Evolutionary conservation across 1,140 invertebrate species (phyloP).

Genomic region (Globodera ellingtonae): DNA sequence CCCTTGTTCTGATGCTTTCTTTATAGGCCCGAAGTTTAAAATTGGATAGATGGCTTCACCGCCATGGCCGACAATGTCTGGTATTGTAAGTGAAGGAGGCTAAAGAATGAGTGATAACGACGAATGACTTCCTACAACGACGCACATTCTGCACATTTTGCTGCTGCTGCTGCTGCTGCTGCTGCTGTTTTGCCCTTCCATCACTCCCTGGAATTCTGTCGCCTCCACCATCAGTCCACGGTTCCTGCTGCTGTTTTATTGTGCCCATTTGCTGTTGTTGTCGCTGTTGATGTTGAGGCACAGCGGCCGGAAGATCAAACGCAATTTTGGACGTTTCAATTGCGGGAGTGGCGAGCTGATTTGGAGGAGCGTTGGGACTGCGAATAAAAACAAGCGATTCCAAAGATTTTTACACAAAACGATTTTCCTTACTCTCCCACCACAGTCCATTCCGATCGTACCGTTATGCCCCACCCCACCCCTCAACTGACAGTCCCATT

Average conservation of each 20-base stretch:
- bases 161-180: not conserved
- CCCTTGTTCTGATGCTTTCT: too few relatives aligned
- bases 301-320: slow-evolving; percentile 11
- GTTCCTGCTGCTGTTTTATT: not conserved
- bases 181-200: not conserved
- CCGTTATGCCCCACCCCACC: too few relatives aligned
- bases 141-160: not conserved
- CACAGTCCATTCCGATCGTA: too few relatives aligned
- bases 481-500: too few relatives aligned
- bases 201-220: not conserved
- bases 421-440: too few relatives aligned
- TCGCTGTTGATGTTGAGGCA: slow-evolving; percentile 3
- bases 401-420: too few relatives aligned
- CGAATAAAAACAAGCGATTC: not conserved
- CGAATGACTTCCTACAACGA: not conserved
- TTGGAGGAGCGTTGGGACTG: slow-evolving; percentile 1
- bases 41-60: too few relatives aligned
- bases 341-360: not conserved
- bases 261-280: slow-evolving; percentile 5
- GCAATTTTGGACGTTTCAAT: slow-evolving; percentile 14
- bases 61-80: too few relatives aligned
- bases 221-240: not conserved
- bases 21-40: too few relatives aligned
- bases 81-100: too few relatives aligned
- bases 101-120: too few relatives aligned